Base-by-base conservation (phyloP, 2,888 invertebrate genomes). In the Autographa pulchrina region DNA sequence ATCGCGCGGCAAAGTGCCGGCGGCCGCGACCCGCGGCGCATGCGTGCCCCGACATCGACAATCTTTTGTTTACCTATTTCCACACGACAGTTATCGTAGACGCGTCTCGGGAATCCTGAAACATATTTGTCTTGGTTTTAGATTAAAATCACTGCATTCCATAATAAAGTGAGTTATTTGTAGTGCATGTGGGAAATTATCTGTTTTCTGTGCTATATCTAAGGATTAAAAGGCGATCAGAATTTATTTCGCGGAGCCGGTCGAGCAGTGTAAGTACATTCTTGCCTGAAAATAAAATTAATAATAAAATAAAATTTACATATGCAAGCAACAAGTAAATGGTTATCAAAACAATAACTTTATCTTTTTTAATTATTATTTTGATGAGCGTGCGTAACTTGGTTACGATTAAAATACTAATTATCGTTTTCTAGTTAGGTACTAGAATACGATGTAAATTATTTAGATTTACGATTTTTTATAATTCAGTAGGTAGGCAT, bases 1-100 rank as follows among this genome's bases (percentile, higher is more conserved):
- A 58, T 32, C 38, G 58, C 64, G 67, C 79, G 80, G 56, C 83
- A 86, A 41, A 79, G 76, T 69, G 77, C 71, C 75, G 83, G 41
- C 74, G 72, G 76, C 74, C 82, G 85, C 81, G 72, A 38, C 60
- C 62, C 75, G 78, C 76, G 74, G 85, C 91, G 91, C 91, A 89
- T 88, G 91, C 88, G 90, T 81, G 75, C 52, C 35, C 14, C 43
- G 56, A 25, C 32, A 38, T 48, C 16, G 31, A 41, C 16, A 72
- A 31, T 63, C 75, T 78, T 81, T 86, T 85, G 85, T 85, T 87
- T 86, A 85, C 85, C 14, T 72, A 65, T 62, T 66, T 66, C 72
- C 67, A 62, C 25, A 56, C 83, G 74, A 74, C 79, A 62, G 70
- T 56, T 65, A 41, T 35, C 74, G 66, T 56, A 54, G 62, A 63